Conservation (phyloP, 2,888 invertebrate genomes). For the Drosophila cognata region DNA sequence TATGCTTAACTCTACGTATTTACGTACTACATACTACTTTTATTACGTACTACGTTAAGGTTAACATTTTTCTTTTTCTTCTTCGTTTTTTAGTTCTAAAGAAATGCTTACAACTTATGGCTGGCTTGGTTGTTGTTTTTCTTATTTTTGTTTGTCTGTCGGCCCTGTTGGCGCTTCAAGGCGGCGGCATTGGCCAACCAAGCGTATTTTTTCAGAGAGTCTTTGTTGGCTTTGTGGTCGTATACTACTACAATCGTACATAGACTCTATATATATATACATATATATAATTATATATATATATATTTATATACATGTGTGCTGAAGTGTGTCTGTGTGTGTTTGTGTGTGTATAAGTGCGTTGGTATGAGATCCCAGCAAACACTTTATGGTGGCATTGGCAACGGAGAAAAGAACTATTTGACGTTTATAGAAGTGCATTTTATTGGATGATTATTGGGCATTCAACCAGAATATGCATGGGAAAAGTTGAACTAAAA, state of each 20-base stretch:
- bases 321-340: conserved; percentile 14
- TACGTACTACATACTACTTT: conserved; percentile 28
- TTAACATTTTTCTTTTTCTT: conserved; percentile 13
- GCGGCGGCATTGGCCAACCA: conserved; percentile 48
- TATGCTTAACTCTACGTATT: conserved; percentile 42
- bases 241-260: conserved; percentile 53
- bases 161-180: conserved; percentile 39
- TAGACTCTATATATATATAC: conserved; percentile 25
- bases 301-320: background rate
- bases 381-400: conserved; percentile 13
- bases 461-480: background rate
- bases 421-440: conserved; percentile 5
- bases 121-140: conserved; percentile 62
- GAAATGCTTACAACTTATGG: conserved; percentile 83
- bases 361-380: conserved; percentile 40
- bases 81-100: conserved; percentile 33
- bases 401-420: conserved; percentile 4
- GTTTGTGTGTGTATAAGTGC: conserved; percentile 17
- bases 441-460: conserved; percentile 10
- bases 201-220: conserved; percentile 79
- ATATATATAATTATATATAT: conserved; percentile 20
- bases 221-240: conserved; percentile 85
- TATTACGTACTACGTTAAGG: conserved; percentile 38
- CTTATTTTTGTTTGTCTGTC: conserved; percentile 40
- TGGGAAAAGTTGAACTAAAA: background rate